Evolutionary conservation across 2,888 invertebrate genomes (phyloP), one percentile per base, ranked within the genome.

Genomic region (Agonum fuliginosum): DNA sequence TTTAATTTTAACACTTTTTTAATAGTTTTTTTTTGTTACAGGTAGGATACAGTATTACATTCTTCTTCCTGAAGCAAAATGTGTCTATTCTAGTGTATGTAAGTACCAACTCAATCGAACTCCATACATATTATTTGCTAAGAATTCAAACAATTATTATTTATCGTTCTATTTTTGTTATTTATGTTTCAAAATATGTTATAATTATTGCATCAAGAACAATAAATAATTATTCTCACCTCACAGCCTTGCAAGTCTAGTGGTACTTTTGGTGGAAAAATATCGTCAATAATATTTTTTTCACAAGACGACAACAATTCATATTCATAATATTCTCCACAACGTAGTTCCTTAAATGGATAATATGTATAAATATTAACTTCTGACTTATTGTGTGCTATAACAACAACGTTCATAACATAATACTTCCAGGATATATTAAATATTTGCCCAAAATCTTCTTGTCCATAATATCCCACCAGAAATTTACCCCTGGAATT

Each of bases 211-310:
- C n/a, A 46, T 46, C 6, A 46, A 12, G n/a, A n/a, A n/a, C n/a
- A n/a, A n/a, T n/a, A 46, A 46, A 3, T 4, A 8, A 46, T 46
- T 46, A 41, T 51, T 14, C 65, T 74, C 65, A 74, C 74, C 30
- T 74, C 27, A 22, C 76, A 76, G 22, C 69, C 51, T 34, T 67
- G 24, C 22, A 76, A 76, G 37, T 76, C 34, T 37, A 67, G 37
- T 8, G 76, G 76, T 19, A 76, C 30, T 76, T 76, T 76, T 2
- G 30, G 10, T n/a, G 76, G 76, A 69, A 69, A 76, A 19, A 76
- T 3, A 24, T 46, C 19, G 27, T 19, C n/a, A 4, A 46, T 46
- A 30, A 8, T 3, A 17, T 37, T 10, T n/a, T 51, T 12, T 8
- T 75, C 34, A 34, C 76, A 76, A 22, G 30, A 30, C 12, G 51